Evolutionary conservation across 1,140 invertebrate species (phyloP).

Genomic region (Platorchestia sp.): DNA sequence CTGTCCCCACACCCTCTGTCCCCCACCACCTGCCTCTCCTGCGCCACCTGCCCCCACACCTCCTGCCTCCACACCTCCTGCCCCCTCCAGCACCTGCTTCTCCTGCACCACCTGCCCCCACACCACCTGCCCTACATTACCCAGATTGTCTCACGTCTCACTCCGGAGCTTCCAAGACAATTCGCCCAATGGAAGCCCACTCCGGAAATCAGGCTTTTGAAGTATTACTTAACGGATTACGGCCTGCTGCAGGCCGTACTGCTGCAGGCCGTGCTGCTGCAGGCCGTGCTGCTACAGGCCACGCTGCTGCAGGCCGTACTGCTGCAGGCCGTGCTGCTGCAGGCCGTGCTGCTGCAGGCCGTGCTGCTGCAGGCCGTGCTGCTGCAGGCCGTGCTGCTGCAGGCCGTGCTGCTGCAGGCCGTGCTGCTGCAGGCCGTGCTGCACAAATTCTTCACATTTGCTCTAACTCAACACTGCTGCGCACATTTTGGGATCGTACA

Average conservation of each 20-base stretch:
- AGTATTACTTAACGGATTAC: slow-evolving; percentile 18
- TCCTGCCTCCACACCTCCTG: neutral
- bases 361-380: too few species aligned
- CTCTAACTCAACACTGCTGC: too few species aligned
- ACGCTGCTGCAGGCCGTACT: too few species aligned
- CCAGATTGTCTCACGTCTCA: neutral
- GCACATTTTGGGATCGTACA: too few species aligned
- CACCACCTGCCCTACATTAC: neutral
- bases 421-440: too few species aligned
- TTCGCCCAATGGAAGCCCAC: slow-evolving; percentile 9
- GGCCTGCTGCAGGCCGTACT: neutral
- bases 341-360: too few species aligned
- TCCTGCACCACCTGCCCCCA: neutral
- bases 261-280: too few species aligned
- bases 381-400: too few species aligned
- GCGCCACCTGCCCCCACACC: neutral
- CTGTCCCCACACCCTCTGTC: neutral
- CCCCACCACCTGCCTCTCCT: neutral
- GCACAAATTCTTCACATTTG: too few species aligned
- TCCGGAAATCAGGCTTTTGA: neutral
- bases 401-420: too few species aligned
- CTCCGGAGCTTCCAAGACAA: neutral
- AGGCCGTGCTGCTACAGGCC: too few species aligned
- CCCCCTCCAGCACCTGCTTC: neutral
- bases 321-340: too few species aligned